Base-by-base conservation (phyloP, 2,888 invertebrate species). In the Dryocosmus kuriphilus region DNA sequence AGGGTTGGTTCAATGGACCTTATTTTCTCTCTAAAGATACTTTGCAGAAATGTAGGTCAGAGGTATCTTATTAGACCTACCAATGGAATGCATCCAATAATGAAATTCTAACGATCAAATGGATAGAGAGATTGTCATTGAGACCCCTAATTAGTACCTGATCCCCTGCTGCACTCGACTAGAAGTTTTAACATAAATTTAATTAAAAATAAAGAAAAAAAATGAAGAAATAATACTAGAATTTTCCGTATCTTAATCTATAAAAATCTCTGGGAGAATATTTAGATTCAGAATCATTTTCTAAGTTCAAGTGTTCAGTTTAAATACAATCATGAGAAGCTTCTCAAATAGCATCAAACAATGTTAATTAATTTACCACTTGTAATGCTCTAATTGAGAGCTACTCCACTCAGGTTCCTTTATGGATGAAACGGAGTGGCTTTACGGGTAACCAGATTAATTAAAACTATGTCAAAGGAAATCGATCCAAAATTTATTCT, bases 11-110 rank as follows among this genome's bases (percentile, higher is more conserved):
- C 65, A 67, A 67, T 41, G 65, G 65, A 67, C 65, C 41, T 67
- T 67, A 67, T 67, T 71, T 71, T 51, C 16, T 71, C 46, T 71
- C 19, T 30, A 71, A 71, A 71, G 71, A 71, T 71, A 41, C 46
- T 51, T 71, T 46, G 27, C 30, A 71, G 9, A 30, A 46, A 71
- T 71, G 51, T 71, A 71, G 71, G 71, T 71, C 71, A 71, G 71
- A 51, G 71, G 46, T 46, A 46, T 27, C n/a, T 71, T 51, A 46
- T 30, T 27, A 46, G 51, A 71, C 16, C 38, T 24, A 67, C 24
- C 24, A 67, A 46, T 60, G 27, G 60, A 7, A 27, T 60, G 22
- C 16, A 60, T 51, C 24, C 46, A 51, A 71, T 46, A 71, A 46
- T 46, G 19, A 51, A 41, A 22, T 30, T 14, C 14, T 38, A 5